phyloP scores from a whole-genome alignment of 1,140 invertebrate species.

The Marisa cornuarietis region DNA sequence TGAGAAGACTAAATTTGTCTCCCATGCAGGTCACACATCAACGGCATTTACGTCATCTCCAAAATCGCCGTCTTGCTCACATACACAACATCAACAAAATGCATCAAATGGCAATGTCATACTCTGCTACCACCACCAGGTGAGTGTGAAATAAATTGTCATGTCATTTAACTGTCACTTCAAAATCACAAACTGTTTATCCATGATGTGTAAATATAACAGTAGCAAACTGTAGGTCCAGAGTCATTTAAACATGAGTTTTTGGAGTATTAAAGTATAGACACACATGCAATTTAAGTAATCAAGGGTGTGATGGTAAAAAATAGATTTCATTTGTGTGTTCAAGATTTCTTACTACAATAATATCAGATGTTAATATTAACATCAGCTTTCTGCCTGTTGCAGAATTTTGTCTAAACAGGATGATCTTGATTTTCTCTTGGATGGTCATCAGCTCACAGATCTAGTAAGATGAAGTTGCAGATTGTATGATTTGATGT shows the following conservation, averaged over 20 bases:
- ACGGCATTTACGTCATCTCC: conserved; percentile 10
- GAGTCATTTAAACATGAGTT: no score
- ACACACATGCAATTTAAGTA: no score
- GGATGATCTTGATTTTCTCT: conserved; percentile 35
- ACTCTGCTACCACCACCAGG: conserved; percentile 53
- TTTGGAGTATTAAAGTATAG: no score
- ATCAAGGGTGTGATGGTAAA: no score
- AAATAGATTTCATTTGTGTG: no score
- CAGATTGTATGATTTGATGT: no score
- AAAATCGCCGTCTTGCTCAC: conserved; percentile 13
- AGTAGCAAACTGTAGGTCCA: no score
- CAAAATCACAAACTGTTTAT: no score
- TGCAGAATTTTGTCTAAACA: conserved; percentile 45
- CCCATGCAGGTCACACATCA: conserved; percentile 15
- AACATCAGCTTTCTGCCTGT: not conserved
- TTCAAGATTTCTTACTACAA: no score
- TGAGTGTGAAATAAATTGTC: conserved; percentile 19
- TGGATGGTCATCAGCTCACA: conserved; percentile 41
- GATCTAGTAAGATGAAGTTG: conserved; percentile 40
- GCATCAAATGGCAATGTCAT: conserved; percentile 59
- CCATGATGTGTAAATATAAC: no score
- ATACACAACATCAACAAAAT: conserved; percentile 40
- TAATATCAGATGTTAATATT: no score
- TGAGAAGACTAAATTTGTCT: not conserved
- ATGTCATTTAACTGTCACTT: not conserved